Evolutionary conservation across 2,888 invertebrate species (phyloP), one percentile per base, ranked within the genome.

Genomic region (Osmoderma eremita): DNA sequence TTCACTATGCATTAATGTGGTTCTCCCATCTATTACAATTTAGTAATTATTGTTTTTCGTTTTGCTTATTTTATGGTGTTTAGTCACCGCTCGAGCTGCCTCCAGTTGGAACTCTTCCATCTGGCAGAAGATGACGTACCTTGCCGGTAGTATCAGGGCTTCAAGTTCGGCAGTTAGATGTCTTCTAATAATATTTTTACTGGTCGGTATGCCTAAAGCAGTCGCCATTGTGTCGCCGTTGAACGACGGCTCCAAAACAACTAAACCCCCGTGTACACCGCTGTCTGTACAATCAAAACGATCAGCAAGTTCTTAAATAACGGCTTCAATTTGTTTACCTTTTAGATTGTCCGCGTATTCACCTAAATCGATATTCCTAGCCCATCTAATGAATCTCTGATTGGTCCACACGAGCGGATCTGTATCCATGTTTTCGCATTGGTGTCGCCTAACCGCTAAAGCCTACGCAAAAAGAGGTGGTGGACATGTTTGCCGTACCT

Each of bases 381-480:
- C 92, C 97, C 97, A 97, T 79, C 94, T 90, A 77, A 96, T 91
- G 81, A 97, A 94, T 78, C 96, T 88, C 80, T 94, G 93, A 85
- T 96, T 97, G 75, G 95, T 96, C 97, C 97, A 97, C 62, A 97
- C 95, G 74, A 97, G 86, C 56, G 96, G 95, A 84, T 97, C 97
- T 3, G 91, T 91, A 79, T 95, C 93, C 67, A 91, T 89, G 75
- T 90, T 91, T 80, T 96, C 95, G 80, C 94, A 93, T 79, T 94
- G 93, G 79, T 93, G 90, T 74, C 96, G 87, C 73, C 96, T 86
- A 75, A 96, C 92, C 41, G 93, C 92, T 74, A 97, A 83, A 53
- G 94, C 92, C 93, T 94, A 75, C 80, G 39, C 53, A 53, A 39
- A 18, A 38, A 17, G n/a, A n/a, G n/a, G 58, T 58, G 12, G 24